Conservation (phyloP, 2,888 invertebrate genomes). For the Lepidonotus clava region DNA sequence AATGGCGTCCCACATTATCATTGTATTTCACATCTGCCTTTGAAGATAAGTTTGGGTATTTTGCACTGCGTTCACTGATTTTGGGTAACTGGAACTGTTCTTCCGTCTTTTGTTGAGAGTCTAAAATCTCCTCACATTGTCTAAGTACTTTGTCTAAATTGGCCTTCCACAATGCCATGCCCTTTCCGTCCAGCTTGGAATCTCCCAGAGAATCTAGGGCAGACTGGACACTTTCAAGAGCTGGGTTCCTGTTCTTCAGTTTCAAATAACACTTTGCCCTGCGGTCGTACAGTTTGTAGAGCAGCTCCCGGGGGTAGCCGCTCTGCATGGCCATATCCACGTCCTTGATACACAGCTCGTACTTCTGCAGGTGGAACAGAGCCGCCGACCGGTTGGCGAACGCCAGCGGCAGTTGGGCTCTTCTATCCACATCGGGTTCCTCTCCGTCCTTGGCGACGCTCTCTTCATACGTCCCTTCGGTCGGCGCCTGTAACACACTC, state of each 20-base stretch:
- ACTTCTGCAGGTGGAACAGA: constrained; percentile 73
- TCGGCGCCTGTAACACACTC: constrained; percentile 58
- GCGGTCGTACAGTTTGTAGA: constrained; percentile 86
- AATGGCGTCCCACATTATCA: constrained; percentile 71
- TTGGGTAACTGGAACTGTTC: background rate
- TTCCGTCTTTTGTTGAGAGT: background rate
- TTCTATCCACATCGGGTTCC: background rate
- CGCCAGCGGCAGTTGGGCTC: constrained; percentile 70
- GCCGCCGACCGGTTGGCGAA: constrained; percentile 78
- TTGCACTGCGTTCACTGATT: background rate
- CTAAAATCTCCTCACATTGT: constrained; percentile 30
- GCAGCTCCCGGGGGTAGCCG: constrained; percentile 85
- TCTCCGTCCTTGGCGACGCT: background rate
- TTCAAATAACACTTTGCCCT: constrained; percentile 85
- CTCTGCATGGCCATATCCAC: constrained; percentile 78
- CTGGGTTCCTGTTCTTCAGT: constrained; percentile 81
- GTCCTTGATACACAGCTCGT: constrained; percentile 72
- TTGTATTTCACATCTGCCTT: constrained; percentile 67
- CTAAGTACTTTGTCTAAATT: constrained; percentile 28
- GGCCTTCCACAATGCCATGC: constrained; percentile 28
- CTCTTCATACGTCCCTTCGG: background rate
- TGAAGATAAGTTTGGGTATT: constrained; percentile 18
- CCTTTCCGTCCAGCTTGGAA: constrained; percentile 54
- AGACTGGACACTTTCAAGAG: constrained; percentile 72
- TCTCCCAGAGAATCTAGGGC: constrained; percentile 62